These are phyloP conservation scores for Oryzias sinensis DNA, from an alignment of 2,797 vertebrate genomes.

Conservation along the genomic window DNA sequence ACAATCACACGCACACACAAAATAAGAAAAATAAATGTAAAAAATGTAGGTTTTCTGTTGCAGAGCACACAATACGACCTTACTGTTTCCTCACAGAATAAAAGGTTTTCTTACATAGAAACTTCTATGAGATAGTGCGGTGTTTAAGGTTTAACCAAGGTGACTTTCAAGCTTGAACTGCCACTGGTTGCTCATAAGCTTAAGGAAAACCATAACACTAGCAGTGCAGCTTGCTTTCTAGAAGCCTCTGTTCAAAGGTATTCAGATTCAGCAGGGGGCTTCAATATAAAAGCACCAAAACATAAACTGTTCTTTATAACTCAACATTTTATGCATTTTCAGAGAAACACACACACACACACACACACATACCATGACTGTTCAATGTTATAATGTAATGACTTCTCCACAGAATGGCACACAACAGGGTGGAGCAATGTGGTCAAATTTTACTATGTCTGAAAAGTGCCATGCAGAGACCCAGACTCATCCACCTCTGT, in stretches of 20 bases:
- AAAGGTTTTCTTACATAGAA: too few relatives aligned
- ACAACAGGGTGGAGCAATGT: conserved; percentile 50
- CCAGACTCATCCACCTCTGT: conserved; percentile 71
- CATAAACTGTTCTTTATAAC: conserved; percentile 75
- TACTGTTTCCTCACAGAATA: too few relatives aligned
- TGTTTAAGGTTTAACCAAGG: too few relatives aligned
- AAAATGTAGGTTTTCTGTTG: too few relatives aligned
- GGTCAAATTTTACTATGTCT: conserved; percentile 72
- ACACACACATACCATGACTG: conserved; percentile 36
- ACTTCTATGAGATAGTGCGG: too few relatives aligned
- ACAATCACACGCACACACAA: too few relatives aligned
- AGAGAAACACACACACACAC: conserved; percentile 44
- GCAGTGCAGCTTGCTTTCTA: conserved; percentile 33
- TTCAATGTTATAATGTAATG: conserved; percentile 71
- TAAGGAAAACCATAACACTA: conserved; percentile 40
- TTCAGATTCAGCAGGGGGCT: conserved; percentile 68
- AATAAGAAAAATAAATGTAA: too few relatives aligned
- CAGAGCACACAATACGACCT: too few relatives aligned
- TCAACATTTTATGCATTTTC: conserved; percentile 72
- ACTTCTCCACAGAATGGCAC: conserved; percentile 64
- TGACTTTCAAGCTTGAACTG: background rate
- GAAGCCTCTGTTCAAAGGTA: conserved; percentile 63
- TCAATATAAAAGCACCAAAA: conserved; percentile 66
- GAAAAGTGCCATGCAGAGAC: conserved; percentile 45
- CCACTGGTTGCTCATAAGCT: conserved; percentile 20